These are phyloP conservation scores for Conchocele bisecta DNA, from an alignment of 2,888 invertebrate species.

Conservation along the genomic window DNA sequence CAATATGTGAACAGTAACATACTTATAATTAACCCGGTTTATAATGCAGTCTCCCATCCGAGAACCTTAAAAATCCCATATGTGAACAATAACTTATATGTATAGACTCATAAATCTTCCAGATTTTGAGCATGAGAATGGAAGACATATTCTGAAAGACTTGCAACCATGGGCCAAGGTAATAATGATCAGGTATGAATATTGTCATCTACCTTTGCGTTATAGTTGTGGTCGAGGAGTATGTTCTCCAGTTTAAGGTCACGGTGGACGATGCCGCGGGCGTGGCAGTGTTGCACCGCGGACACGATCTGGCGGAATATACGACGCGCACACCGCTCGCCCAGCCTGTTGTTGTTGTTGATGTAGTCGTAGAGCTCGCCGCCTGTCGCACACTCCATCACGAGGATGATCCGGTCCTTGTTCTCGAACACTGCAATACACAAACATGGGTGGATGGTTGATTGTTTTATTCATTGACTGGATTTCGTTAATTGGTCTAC, in stretches of 20 bases:
- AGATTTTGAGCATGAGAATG: too few species aligned
- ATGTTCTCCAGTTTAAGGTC: constrained; percentile 91
- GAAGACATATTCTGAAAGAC: too few species aligned
- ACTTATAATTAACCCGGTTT: too few species aligned
- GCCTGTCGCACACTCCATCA: constrained; percentile 99
- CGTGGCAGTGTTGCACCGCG: constrained; percentile 89
- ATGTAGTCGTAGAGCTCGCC: constrained; percentile 97
- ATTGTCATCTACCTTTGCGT: constrained; percentile 97
- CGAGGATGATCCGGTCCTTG: constrained; percentile 99
- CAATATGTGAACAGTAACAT: too few species aligned
- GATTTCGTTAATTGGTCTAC: too few species aligned
- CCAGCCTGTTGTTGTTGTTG: constrained; percentile 88
- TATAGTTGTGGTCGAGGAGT: constrained; percentile 92
- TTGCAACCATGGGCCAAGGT: too few species aligned
- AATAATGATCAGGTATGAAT: too few species aligned
- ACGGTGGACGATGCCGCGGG: constrained; percentile 90
- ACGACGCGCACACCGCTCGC: constrained; percentile 88
- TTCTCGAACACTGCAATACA: constrained; percentile 99
- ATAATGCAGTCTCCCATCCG: too few species aligned
- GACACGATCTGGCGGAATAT: constrained; percentile 90
- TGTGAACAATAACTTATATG: too few species aligned
- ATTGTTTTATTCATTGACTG: not conserved
- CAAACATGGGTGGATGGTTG: constrained; percentile 16
- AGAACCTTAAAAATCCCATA: too few species aligned
- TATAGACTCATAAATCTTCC: too few species aligned